phyloP scores from a whole-genome alignment of 2,888 invertebrate species.

The Polyommatus icarus region DNA sequence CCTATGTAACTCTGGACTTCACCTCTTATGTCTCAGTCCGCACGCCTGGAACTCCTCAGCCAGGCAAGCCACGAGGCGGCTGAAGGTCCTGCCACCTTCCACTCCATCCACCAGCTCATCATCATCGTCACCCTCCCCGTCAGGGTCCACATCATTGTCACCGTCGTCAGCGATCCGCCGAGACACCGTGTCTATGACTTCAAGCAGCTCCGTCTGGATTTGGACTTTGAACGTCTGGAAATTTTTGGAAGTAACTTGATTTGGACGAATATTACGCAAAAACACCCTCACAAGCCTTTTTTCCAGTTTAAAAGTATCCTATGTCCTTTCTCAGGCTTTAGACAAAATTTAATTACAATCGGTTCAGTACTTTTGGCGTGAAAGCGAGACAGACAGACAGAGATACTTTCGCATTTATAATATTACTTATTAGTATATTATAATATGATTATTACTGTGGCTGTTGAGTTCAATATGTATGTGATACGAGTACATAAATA shows the following conservation, averaged over 20 bases:
- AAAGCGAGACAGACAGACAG: too few species aligned
- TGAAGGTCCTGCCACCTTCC: conserved; percentile 56
- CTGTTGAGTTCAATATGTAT: too few species aligned
- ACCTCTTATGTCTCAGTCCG: conserved; percentile 68
- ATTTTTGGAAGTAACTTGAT: too few species aligned
- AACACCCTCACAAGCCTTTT: too few species aligned
- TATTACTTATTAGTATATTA: too few species aligned
- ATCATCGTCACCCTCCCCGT: conserved; percentile 48
- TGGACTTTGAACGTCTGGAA: conserved; percentile 90
- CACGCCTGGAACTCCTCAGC: conserved; percentile 67
- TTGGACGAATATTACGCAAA: too few species aligned
- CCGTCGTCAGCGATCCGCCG: conserved; percentile 85
- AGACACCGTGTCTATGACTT: conserved; percentile 89
- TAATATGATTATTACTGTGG: not conserved
- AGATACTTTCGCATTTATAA: too few species aligned
- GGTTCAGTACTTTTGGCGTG: too few species aligned
- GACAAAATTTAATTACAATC: too few species aligned
- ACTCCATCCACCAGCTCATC: conserved; percentile 57
- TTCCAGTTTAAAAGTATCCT: too few species aligned
- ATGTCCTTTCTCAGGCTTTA: too few species aligned
- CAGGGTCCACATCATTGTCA: conserved; percentile 58
- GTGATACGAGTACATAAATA: too few species aligned
- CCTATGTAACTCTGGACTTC: not conserved
- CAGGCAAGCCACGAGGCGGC: conserved; percentile 58
- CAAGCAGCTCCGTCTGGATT: conserved; percentile 90